Percentiles rank a stretch among this genome's conserved stretches.
phyloP scores from a whole-genome alignment of 2,113 vertebrate genomes.

The Manacus vitellinus region DNA sequence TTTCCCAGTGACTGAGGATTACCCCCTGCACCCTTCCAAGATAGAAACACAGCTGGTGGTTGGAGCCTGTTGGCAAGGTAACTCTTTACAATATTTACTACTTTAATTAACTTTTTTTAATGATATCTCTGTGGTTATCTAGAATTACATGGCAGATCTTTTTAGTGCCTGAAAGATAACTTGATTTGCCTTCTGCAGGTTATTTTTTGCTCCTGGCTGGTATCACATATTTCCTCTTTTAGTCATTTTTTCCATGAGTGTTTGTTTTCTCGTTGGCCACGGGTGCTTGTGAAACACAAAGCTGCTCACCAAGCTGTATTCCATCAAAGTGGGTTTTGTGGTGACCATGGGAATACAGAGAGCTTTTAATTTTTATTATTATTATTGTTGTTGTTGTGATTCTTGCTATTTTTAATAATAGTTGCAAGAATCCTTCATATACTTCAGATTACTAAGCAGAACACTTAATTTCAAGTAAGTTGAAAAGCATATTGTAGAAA shows the following conservation, averaged over 20 bases:
- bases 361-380: not conserved
- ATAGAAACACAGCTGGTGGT: slow-evolving; percentile 92
- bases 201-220: not conserved
- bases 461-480: not conserved
- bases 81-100: not conserved
- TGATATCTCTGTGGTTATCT: not conserved
- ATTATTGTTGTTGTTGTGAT: not conserved
- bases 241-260: not conserved
- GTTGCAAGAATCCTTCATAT: not conserved
- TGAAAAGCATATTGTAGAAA: not conserved
- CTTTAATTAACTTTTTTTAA: not conserved
- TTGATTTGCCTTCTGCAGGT: not conserved
- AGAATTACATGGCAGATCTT: not conserved
- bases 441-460: not conserved
- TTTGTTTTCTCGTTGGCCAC: not conserved
- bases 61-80: slow-evolving; percentile 99
- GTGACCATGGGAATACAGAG: not conserved
- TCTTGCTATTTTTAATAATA: not conserved
- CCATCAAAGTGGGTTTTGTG: not conserved
- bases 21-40: slow-evolving; percentile 88
- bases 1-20: slow-evolving; percentile 94
- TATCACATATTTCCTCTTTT: not conserved
- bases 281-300: not conserved
- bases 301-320: not conserved
- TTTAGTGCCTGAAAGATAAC: not conserved